phyloP scores from a whole-genome alignment of 2,888 invertebrate species.

The Drosophila paracracens region DNA sequence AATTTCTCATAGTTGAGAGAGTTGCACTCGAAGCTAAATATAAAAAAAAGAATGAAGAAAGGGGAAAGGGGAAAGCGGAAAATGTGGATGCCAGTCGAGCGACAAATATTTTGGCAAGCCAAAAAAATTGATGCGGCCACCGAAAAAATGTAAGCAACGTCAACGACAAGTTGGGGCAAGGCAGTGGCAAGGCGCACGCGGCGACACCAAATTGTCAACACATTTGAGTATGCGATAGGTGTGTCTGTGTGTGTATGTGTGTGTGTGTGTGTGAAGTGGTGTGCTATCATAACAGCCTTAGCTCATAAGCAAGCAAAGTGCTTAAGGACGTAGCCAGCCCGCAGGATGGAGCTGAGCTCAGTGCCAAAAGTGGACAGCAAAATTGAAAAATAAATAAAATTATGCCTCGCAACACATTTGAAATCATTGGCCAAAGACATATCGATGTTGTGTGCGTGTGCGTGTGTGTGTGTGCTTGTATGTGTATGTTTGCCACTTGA shows the following conservation, averaged over 20 bases:
- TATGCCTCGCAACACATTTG: conserved; percentile 70
- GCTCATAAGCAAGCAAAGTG: conserved; percentile 60
- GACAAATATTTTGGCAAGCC: conserved; percentile 75
- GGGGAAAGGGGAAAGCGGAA: not conserved
- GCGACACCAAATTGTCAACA: conserved; percentile 57
- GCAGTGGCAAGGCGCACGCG: not conserved
- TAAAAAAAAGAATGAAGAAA: conserved; percentile 16
- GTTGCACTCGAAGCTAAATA: conserved; percentile 55
- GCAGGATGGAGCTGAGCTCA: conserved; percentile 2
- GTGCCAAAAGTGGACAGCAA: conserved; percentile 38
- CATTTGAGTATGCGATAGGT: conserved; percentile 19
- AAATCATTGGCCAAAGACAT: conserved; percentile 63
- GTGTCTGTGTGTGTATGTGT: conserved; percentile 7
- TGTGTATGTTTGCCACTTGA: conserved; percentile 9
- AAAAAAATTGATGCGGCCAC: conserved; percentile 51
- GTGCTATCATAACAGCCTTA: conserved; percentile 64
- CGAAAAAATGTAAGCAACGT: conserved; percentile 37
- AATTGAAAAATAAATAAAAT: conserved; percentile 79
- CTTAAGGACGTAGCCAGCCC: conserved; percentile 51
- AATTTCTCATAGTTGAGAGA: conserved; percentile 15
- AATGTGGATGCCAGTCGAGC: conserved; percentile 67
- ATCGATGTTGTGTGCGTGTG: conserved; percentile 37
- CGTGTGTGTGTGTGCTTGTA: not conserved
- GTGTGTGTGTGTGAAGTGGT: not conserved
- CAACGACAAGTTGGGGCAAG: conserved; percentile 7